These are phyloP conservation scores for Pangasius macronema DNA, from an alignment of 2,797 vertebrate species.

Conservation along the genomic window DNA sequence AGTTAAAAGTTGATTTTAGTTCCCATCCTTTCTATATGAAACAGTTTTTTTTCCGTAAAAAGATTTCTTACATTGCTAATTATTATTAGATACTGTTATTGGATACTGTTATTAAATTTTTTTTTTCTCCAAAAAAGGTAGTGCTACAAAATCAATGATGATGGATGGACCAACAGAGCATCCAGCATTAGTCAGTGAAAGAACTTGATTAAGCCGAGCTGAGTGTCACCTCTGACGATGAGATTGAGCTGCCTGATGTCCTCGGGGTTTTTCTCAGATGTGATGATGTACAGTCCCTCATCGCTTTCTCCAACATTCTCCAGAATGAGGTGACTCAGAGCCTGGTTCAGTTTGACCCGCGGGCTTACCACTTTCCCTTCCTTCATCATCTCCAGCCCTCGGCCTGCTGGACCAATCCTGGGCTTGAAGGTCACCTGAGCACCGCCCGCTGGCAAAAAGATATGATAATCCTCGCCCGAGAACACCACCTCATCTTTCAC, in stretches of 20 bases:
- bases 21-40: not conserved
- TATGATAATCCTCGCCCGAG: conserved; percentile 72
- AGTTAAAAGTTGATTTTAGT: not conserved
- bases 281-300: conserved; percentile 74
- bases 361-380: conserved; percentile 34
- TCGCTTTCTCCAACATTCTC: conserved; percentile 69
- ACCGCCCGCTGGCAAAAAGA: conserved; percentile 57
- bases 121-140: not conserved
- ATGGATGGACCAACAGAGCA: not conserved
- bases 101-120: not conserved
- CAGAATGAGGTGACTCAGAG: conserved; percentile 69
- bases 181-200: too few species aligned
- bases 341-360: conserved; percentile 62
- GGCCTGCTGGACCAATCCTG: conserved; percentile 13
- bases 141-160: not conserved
- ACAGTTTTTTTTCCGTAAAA: not conserved
- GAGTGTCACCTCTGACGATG: conserved; percentile 72
- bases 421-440: conserved; percentile 66
- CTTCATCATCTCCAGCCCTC: conserved; percentile 63
- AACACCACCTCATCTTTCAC: conserved; percentile 62
- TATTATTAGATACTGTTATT: not conserved
- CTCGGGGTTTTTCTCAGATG: conserved; percentile 54
- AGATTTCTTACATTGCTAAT: not conserved
- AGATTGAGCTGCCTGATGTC: conserved; percentile 61
- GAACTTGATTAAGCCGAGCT: not conserved